Percentiles rank a stretch among this genome's conserved stretches.
Conservation (phyloP, 2,888 invertebrate genomes). For the Fragum whitleyi region DNA sequence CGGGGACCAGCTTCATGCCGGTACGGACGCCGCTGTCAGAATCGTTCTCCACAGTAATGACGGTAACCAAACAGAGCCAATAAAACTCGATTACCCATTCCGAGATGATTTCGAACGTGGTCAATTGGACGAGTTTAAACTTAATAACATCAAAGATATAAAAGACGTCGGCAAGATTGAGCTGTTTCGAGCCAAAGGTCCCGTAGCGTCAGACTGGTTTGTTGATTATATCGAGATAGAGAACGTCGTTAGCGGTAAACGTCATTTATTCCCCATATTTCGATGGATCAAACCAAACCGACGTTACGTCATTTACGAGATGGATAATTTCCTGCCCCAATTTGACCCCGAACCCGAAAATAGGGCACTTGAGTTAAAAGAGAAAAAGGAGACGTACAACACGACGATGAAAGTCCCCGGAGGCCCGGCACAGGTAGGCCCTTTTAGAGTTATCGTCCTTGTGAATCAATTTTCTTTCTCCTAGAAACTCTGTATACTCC, state of each 20-base stretch:
- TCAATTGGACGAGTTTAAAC: conserved; percentile 79
- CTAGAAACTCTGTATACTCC: too few relatives aligned
- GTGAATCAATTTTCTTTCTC: too few relatives aligned
- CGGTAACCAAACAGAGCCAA: conserved; percentile 75
- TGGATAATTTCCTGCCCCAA: conserved; percentile 84
- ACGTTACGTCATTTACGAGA: conserved; percentile 82
- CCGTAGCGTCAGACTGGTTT: conserved; percentile 84
- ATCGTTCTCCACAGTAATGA: conserved; percentile 82
- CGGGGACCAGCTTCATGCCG: conserved; percentile 84
- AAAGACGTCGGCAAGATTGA: conserved; percentile 77
- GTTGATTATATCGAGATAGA: conserved; percentile 79
- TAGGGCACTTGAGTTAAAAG: conserved; percentile 81
- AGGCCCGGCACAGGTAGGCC: conserved; percentile 70
- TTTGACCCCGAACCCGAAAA: conserved; percentile 81
- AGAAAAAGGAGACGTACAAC: conserved; percentile 79
- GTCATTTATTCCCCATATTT: conserved; percentile 83
- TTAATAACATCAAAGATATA: conserved; percentile 46
- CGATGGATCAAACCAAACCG: conserved; percentile 84
- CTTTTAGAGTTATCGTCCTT: background rate
- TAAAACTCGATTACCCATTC: conserved; percentile 82
- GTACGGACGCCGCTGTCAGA: conserved; percentile 84
- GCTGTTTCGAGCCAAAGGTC: conserved; percentile 83
- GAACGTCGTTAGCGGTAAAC: conserved; percentile 60
- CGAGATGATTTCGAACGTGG: conserved; percentile 83
- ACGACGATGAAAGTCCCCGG: conserved; percentile 61